Percentiles rank a stretch among this genome's conserved stretches.
Conservation (phyloP, 2,113 vertebrate genomes). For the Sisor rabdophorus region DNA sequence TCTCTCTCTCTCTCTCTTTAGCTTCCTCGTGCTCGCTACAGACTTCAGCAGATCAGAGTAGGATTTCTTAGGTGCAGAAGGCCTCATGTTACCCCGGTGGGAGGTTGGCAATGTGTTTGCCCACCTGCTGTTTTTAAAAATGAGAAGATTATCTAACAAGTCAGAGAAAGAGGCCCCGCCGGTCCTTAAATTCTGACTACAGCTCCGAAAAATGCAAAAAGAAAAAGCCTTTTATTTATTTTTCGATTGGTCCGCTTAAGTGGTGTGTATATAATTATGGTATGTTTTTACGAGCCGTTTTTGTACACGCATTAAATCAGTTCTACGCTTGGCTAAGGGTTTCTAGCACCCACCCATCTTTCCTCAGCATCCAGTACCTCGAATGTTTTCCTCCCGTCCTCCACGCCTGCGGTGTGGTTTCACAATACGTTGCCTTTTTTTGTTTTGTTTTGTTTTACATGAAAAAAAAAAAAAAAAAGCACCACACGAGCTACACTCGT, state of each 20-base stretch:
- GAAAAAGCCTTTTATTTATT: conserved; percentile 23
- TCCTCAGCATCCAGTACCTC: conserved; percentile 36
- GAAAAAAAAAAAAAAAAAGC: conserved; percentile 11
- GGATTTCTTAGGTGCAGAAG: conserved; percentile 46
- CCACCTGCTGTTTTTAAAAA: conserved; percentile 70
- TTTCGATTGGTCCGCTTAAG: conserved; percentile 32
- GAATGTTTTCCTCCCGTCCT: conserved; percentile 19
- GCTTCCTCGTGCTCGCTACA: conserved; percentile 8
- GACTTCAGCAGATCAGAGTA: conserved; percentile 46
- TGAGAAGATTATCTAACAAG: conserved; percentile 61
- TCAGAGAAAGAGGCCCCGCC: conserved; percentile 46
- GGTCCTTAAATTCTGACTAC: conserved; percentile 35
- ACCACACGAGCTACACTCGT: conserved; percentile 30
- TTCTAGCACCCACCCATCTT: background rate
- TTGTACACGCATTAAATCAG: conserved; percentile 23
- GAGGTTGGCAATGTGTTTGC: conserved; percentile 56
- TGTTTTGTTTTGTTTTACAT: conserved; percentile 3
- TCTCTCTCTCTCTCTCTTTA: background rate
- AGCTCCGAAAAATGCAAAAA: conserved; percentile 1
- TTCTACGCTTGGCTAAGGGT: conserved; percentile 21
- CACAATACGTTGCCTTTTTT: conserved; percentile 41
- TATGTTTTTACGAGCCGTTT: conserved; percentile 31
- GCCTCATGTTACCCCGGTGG: conserved; percentile 43
- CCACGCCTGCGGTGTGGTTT: conserved; percentile 29
- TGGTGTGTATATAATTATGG: conserved; percentile 28